Base-by-base conservation (phyloP, 1,140 invertebrate genomes). In the Melipona quadrifasciata region DNA sequence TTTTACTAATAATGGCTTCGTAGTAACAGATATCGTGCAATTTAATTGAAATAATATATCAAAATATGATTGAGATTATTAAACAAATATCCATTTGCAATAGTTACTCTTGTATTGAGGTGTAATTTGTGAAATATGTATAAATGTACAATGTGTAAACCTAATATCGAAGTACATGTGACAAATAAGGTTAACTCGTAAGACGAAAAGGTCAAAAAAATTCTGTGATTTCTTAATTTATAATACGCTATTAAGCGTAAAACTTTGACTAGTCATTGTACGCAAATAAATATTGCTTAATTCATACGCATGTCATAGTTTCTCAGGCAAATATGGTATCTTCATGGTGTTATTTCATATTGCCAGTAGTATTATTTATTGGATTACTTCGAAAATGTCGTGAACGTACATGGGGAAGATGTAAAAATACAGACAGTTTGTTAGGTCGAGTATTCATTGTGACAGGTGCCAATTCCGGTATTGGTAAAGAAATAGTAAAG, bases 401-500 rank as follows among this genome's bases (percentile, higher is more conserved):
- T 21, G 95, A 95, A 84, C 92, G 86, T 34, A 88, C 92, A 10
- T 95, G 95, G 95, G 95, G 95, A 82, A 93, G 81, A 81, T 95
- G 94, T 80, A 93, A 91, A 73, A 94, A 91, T 85, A 91, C 92
- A 57, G 91, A 92, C 19, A 94, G 86, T 72, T 86, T 96, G 10
- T 84, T 95, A 79, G 96, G 95, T 3, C 96, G 96, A 89, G 96
- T 96, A 12, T 97, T 96, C 68, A 95, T 98, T 11, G 96, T 98
- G 6, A 98, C 97, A 24, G 98, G 98, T 39, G 97, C 96, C 2
- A 98, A 97, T 93, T 96, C 96, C 80, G 98, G 98, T 0, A 97
- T 98, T 82, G 98, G 98, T 2, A 96, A 97, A 86, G 97, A 97
- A 91, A 97, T 97, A 2, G 96, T 97, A 0, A 95, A 95, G 73